Evolutionary conservation across 2,888 invertebrate species (phyloP).

Genomic region (Lagria hirta): DNA sequence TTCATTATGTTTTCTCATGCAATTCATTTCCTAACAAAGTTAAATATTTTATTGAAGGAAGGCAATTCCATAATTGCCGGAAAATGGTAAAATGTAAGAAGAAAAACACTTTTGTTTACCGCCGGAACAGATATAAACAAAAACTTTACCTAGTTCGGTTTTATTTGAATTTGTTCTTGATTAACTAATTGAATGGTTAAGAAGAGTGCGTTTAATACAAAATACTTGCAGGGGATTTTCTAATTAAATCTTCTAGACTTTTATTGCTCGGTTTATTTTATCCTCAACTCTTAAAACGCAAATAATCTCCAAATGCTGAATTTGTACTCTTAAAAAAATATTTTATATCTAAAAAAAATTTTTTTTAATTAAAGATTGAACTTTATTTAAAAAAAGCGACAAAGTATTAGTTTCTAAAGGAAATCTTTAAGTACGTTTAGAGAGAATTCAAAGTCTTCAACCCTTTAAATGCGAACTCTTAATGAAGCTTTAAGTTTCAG

Average conservation of each 20-base stretch:
- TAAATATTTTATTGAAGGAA: constrained; percentile 44
- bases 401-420: constrained; percentile 6
- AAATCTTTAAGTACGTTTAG: constrained; percentile 14
- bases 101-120: constrained; percentile 33
- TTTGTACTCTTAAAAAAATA: constrained; percentile 3
- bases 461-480: constrained; percentile 25
- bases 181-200: constrained; percentile 36
- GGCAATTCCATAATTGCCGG: constrained; percentile 45
- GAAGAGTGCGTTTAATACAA: constrained; percentile 9
- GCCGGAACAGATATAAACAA: constrained; percentile 32
- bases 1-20: constrained; percentile 42
- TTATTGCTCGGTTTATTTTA: constrained; percentile 8
- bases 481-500: constrained; percentile 32
- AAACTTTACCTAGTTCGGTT: constrained; percentile 35
- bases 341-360: constrained; percentile 3
- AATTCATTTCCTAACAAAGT: constrained; percentile 42
- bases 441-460: constrained; percentile 18
- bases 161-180: constrained; percentile 36
- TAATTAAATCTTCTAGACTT: constrained; percentile 15
- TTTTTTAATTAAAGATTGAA: constrained; percentile 8
- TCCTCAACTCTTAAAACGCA: constrained; percentile 8
- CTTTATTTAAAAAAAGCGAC: constrained; percentile 4
- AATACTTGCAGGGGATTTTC: constrained; percentile 12
- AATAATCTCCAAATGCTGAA: background rate
- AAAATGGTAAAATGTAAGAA: constrained; percentile 32